Percentiles rank a stretch among this genome's conserved stretches.
Conservation (phyloP, 37 sponge, comb jelly and placozoan genomes). For the Cladorhizidae sp. region DNA sequence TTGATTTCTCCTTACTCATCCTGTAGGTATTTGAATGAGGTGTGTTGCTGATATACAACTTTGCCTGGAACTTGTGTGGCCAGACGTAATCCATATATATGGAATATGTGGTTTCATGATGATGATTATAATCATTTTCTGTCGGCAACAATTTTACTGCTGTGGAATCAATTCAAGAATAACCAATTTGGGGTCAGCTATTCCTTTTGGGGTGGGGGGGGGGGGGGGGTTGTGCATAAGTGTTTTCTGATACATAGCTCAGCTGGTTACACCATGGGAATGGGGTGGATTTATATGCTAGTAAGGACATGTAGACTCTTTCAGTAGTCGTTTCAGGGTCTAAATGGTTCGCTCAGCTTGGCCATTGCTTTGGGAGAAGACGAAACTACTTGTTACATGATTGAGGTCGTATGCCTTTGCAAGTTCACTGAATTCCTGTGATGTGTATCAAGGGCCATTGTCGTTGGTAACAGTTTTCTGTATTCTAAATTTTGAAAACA, state of each 20-base stretch:
- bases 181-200: no score
- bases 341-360: conserved; percentile 43
- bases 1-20: background rate
- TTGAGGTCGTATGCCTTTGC: conserved; percentile 34
- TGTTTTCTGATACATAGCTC: conserved; percentile 61
- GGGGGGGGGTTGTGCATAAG: conserved; percentile 25
- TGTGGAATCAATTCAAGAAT: no score
- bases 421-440: conserved; percentile 34
- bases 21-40: background rate
- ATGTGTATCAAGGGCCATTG: conserved; percentile 52
- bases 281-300: conserved; percentile 25
- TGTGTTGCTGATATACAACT: background rate
- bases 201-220: background rate
- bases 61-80: background rate
- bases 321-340: conserved; percentile 33
- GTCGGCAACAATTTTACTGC: no score
- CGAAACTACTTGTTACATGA: conserved; percentile 59
- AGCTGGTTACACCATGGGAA: conserved; percentile 52
- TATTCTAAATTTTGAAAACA: no score
- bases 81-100: background rate
- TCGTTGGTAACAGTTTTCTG: no score
- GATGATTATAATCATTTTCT: conserved; percentile 31
- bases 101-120: conserved; percentile 7
- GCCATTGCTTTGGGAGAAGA: conserved; percentile 51
- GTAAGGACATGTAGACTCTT: conserved; percentile 25